Evolutionary conservation across 1,140 invertebrate genomes (phyloP), one percentile per base, ranked within the genome.

Genomic region (Caenorhabditis latens): DNA sequence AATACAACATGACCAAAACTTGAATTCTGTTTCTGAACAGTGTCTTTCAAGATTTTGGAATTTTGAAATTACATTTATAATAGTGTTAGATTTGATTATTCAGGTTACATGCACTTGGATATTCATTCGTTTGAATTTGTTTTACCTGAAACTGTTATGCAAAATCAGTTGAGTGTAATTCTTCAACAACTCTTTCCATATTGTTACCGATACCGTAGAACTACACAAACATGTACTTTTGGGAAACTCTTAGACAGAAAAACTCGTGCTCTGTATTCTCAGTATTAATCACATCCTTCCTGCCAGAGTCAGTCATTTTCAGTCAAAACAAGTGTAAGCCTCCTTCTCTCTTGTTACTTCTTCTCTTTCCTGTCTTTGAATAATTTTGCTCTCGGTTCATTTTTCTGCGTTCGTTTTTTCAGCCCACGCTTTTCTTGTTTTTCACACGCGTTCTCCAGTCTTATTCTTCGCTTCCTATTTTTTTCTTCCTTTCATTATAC

Each of bases 321-420:
- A 79, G 71, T 79, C 71, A 79, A 79, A 79, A 79, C 71, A 79
- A 79, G 71, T 79, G 42, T 79, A 79, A 32, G 5, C 9, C 16
- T 16, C 11, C 42, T 50, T 50, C 71, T 50, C 43, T 79, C n/a
- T 21, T 42, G 11, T 50, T 50, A 16, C 71, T n/a, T 43, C 71
- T 50, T 79, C 9, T 50, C 14, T 11, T 50, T 50, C 19, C 8
- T 24, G 11, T 21, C 57, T 71, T 16, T 50, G 71, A 79, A 79
- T 79, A 79, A 50, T 79, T 67, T 79, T 79, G 65, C 65, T 71
- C 65, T 71, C 42, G 19, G 14, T 19, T n/a, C 42, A 19, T 46
- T 21, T 32, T 11, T 63, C 32, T 19, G 11, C 61, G 61, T 65
- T 75, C 40, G 63, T 32, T 75, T 75, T 58, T n/a, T 19, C 61